Base-by-base conservation (phyloP, 2,888 invertebrate genomes). In the Octodonta nipae region DNA sequence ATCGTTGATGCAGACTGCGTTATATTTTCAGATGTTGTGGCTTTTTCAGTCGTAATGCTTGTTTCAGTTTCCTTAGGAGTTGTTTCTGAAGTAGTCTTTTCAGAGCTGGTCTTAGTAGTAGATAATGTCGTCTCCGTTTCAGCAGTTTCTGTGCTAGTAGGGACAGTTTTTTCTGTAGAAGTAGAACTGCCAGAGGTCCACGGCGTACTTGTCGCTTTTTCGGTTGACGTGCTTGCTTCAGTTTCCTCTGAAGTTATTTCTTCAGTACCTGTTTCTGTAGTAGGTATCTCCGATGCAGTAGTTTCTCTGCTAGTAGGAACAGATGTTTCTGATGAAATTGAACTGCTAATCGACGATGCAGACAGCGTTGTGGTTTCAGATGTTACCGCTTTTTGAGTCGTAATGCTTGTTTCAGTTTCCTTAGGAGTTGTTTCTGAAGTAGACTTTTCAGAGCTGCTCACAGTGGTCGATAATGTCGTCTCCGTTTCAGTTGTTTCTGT, bases 1-100 rank as follows among this genome's bases (percentile, higher is more conserved):
- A n/a, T 20, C 20, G 20, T 20, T 20, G 6, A 10, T 2, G 29
- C 24, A n/a, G 20, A 10, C 6, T 6, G 4, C 12, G 26, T 13
- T 12, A 12, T 34, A n/a, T n/a, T 20, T n/a, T 7, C 28, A 7
- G 28, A n/a, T 6, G 13, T 13, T 12, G 28, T 28, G 10, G 14
- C 13, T 20, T 20, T n/a, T 20, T 20, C 4, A 26, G 22, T 11
- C 24, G 10, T 10, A 15, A 14, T 28, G 3, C 28, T 14, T 4
- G n/a, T n/a, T n/a, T 26, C 15, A 20, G 20, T 7, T n/a, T 29
- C 27, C 10, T 26, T 28, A 4, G 30, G 30, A 3, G 20, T 20
- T 20, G 20, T n/a, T 20, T 20, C 20, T 20, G 20, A 7, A n/a
- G 20, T 20, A 7, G 20, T 20, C n/a, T 6, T 20, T 6, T 20